Evolutionary conservation across 2,888 invertebrate species (phyloP).

Genomic region (Furcula furcula): DNA sequence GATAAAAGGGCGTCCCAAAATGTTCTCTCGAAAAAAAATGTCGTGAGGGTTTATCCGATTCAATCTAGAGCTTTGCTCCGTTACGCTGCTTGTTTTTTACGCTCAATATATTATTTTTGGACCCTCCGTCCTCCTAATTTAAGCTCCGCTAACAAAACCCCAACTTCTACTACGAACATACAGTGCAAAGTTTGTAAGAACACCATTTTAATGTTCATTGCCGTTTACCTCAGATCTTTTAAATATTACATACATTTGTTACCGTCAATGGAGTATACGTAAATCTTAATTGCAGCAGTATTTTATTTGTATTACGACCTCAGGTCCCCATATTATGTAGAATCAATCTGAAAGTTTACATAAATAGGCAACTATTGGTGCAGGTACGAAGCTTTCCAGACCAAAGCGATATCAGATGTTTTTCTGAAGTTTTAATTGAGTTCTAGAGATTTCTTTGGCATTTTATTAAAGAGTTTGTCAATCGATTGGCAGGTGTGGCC

Average conservation of each 20-base stretch:
- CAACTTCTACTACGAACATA: not conserved
- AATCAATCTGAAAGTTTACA: not conserved
- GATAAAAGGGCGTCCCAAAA: not conserved
- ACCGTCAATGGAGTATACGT: not conserved
- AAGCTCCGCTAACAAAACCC: constrained; percentile 8
- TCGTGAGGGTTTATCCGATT: not conserved
- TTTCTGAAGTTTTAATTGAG: constrained; percentile 12
- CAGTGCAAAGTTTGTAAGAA: not conserved
- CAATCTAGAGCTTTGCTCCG: constrained; percentile 8
- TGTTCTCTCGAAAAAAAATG: not conserved
- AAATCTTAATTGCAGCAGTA: constrained; percentile 1
- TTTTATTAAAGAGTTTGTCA: constrained; percentile 1
- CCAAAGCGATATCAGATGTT: not conserved
- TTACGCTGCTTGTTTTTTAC: constrained; percentile 16
- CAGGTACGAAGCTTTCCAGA: not conserved
- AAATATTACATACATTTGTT: no score
- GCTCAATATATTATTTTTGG: constrained; percentile 14
- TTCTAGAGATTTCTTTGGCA: not conserved
- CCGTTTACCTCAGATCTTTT: not conserved
- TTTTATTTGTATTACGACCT: not conserved
- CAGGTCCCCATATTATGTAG: not conserved
- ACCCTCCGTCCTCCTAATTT: constrained; percentile 10
- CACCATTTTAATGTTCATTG: not conserved
- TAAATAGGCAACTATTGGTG: not conserved
- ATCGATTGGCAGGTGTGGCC: constrained; percentile 2